Evolutionary conservation across 2,888 invertebrate species (phyloP).

Genomic region (Mechanitis messenoides): DNA sequence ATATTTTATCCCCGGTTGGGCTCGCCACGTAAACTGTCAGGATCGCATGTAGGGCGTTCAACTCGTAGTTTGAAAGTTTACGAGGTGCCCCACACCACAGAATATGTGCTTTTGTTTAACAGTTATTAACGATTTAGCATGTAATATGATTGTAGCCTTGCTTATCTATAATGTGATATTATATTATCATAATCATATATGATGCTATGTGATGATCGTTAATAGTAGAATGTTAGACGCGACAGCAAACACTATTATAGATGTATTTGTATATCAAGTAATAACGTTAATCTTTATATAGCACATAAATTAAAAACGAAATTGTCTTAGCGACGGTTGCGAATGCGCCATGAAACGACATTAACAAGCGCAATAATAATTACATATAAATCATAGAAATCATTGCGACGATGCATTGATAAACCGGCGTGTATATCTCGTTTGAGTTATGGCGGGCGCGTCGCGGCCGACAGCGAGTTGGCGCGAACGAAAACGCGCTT

Average conservation of each 20-base stretch:
- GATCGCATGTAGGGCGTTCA: constrained; percentile 69
- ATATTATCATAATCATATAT: too few relatives aligned
- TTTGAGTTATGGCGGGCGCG: constrained; percentile 70
- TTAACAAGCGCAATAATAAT: constrained; percentile 73
- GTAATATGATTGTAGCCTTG: constrained; percentile 10
- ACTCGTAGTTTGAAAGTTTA: constrained; percentile 60
- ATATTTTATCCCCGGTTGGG: constrained; percentile 73
- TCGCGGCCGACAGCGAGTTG: constrained; percentile 64
- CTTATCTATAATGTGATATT: constrained; percentile 9
- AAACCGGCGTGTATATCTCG: constrained; percentile 67
- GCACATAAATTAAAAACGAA: constrained; percentile 51
- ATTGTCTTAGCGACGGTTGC: constrained; percentile 56
- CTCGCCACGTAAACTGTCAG: constrained; percentile 72
- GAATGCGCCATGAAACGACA: constrained; percentile 70
- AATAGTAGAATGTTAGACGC: too few relatives aligned
- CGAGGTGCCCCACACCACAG: constrained; percentile 24
- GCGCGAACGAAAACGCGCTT: constrained; percentile 62
- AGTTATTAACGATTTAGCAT: constrained; percentile 7
- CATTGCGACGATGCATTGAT: constrained; percentile 75
- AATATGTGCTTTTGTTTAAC: constrained; percentile 8
- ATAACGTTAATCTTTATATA: constrained; percentile 22
- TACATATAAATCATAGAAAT: constrained; percentile 72
- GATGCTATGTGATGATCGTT: too few relatives aligned
- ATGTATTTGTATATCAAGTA: constrained; percentile 12
- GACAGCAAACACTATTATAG: background rate